These are phyloP conservation scores for Erithacus rubecula DNA, from an alignment of 2,797 vertebrate species.

Conservation along the genomic window DNA sequence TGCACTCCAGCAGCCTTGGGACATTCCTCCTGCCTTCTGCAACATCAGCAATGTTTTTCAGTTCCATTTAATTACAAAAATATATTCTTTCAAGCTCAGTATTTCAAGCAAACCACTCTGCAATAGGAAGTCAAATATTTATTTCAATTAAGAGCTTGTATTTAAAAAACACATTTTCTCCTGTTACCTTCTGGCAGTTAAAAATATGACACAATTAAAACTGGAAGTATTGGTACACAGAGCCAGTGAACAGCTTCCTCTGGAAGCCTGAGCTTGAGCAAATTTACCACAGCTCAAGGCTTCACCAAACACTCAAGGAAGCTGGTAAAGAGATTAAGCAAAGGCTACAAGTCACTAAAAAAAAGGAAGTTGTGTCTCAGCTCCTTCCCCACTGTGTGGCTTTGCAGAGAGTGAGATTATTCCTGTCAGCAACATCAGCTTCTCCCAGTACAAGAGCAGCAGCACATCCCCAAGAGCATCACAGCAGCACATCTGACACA, in stretches of 20 bases:
- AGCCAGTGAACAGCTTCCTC: not conserved
- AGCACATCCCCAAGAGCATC: not conserved
- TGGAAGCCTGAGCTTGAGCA: not conserved
- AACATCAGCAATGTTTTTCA: not conserved
- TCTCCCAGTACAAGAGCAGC: not conserved
- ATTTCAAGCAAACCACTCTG: not conserved
- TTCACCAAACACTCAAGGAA: not conserved
- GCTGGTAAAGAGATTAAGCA: not conserved
- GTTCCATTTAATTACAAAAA: not conserved
- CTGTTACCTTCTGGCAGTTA: not conserved
- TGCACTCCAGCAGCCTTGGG: not conserved
- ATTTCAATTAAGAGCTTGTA: conserved; percentile 1
- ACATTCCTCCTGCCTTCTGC: not conserved
- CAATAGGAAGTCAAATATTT: conserved; percentile 14
- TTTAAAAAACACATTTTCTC: not conserved
- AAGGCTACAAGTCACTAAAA: not conserved
- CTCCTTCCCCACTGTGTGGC: not conserved
- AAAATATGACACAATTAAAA: not conserved
- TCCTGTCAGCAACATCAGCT: not conserved
- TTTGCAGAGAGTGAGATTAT: not conserved
- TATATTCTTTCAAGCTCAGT: not conserved
- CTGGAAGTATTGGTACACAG: not conserved
- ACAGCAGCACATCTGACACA: not conserved
- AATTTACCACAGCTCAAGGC: not conserved
- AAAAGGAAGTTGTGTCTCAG: not conserved